phyloP scores from a whole-genome alignment of 2,113 vertebrate genomes.

The Eidolon helvum region DNA sequence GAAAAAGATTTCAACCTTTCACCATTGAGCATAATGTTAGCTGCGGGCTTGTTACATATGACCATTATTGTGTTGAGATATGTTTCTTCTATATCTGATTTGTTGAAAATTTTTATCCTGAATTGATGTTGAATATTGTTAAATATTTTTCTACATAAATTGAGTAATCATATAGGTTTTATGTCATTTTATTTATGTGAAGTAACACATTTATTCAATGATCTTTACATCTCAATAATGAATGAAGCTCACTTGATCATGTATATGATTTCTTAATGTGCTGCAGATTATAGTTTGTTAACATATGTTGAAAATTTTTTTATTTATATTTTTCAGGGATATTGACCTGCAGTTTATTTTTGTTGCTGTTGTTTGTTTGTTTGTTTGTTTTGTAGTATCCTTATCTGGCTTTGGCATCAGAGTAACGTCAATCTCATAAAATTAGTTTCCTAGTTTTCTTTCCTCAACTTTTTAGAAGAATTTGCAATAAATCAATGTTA shows the following conservation, averaged over 20 bases:
- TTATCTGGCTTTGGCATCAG: not conserved
- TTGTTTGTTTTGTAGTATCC: not conserved
- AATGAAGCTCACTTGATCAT: not conserved
- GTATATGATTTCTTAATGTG: not conserved
- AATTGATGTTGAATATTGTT: not conserved
- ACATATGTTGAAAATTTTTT: not conserved
- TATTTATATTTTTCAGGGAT: not conserved
- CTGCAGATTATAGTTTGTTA: not conserved
- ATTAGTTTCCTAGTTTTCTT: not conserved
- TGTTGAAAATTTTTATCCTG: not conserved
- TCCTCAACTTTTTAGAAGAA: not conserved
- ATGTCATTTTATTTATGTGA: not conserved
- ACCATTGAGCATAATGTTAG: too few relatives aligned
- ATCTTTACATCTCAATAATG: not conserved
- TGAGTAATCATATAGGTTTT: not conserved
- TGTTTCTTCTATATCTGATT: not conserved
- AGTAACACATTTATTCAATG: not conserved
- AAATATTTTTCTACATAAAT: not conserved
- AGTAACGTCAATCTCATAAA: not conserved
- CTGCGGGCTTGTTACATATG: too few relatives aligned
- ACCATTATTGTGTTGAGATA: not conserved
- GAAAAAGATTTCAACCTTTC: too few relatives aligned
- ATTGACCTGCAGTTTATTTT: not conserved
- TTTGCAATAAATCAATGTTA: not conserved
- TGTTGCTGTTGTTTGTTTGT: too few relatives aligned